phyloP scores from a whole-genome alignment of 2,113 vertebrate genomes.

The Triplophysa dalaica region DNA sequence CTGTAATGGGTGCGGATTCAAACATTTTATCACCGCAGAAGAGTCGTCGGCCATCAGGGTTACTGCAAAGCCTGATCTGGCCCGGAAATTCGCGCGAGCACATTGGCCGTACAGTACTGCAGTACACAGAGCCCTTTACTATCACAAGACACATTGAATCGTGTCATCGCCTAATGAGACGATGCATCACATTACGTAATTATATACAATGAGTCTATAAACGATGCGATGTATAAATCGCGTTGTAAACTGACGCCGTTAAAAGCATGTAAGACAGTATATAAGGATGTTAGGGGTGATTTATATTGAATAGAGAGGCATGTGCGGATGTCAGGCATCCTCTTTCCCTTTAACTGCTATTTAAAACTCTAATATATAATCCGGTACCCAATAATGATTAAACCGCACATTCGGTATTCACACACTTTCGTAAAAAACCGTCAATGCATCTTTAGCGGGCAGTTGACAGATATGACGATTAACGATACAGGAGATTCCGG shows the following conservation, averaged over 20 bases:
- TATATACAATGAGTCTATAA: not conserved
- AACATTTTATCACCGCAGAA: not conserved
- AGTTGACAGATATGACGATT: conserved; percentile 39
- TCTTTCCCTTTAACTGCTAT: not conserved
- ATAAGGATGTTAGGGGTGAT: not conserved
- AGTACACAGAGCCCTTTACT: conserved; percentile 1
- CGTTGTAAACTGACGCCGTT: not conserved
- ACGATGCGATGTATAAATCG: not conserved
- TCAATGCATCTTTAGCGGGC: conserved; percentile 43
- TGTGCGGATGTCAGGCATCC: conserved; percentile 1
- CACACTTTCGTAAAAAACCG: not conserved
- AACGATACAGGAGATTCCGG: conserved; percentile 52
- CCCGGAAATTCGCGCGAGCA: conserved; percentile 33
- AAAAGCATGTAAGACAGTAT: too few species aligned
- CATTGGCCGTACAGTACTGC: conserved; percentile 20
- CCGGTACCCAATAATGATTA: not conserved
- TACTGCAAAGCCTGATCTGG: not conserved
- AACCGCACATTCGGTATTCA: too few species aligned
- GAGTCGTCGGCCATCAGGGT: not conserved
- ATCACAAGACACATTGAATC: not conserved
- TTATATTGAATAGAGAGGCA: not conserved
- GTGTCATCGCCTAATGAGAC: not conserved
- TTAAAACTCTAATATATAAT: not conserved
- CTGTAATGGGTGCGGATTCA: not conserved
- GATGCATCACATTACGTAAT: not conserved